Conservation (phyloP, 2,888 invertebrate genomes). For the Pseudococcus longispinus region DNA sequence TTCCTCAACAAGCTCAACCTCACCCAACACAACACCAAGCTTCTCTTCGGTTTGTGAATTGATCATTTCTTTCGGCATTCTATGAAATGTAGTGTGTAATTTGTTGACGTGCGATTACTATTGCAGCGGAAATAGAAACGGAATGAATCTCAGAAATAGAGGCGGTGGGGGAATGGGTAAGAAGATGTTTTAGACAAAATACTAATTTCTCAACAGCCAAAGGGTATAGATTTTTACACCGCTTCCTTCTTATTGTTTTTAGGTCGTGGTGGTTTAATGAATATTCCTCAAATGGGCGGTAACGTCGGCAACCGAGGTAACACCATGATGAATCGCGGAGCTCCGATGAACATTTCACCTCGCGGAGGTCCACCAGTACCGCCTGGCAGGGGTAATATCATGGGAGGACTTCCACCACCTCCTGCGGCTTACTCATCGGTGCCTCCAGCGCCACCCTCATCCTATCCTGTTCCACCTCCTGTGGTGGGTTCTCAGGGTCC, state of each 20-base stretch:
- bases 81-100: background rate
- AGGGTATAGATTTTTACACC: background rate
- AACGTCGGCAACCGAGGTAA: background rate
- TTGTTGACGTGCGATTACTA: background rate
- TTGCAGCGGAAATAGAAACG: background rate
- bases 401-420: slow-evolving; percentile 15
- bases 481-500: background rate
- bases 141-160: slow-evolving; percentile 24
- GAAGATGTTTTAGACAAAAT: background rate
- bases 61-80: background rate
- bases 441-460: background rate
- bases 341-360: background rate
- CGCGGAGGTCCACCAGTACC: background rate
- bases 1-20: background rate
- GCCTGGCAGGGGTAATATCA: background rate
- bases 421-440: background rate
- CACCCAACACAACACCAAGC: slow-evolving; percentile 19
- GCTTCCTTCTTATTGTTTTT: background rate
- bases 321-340: background rate
- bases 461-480: background rate
- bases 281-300: background rate
- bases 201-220: too few species aligned
- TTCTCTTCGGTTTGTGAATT: background rate
- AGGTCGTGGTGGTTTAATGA: slow-evolving; percentile 10
- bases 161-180: background rate